Base-by-base conservation (phyloP, 2,113 vertebrate genomes). In the Pica pica region DNA sequence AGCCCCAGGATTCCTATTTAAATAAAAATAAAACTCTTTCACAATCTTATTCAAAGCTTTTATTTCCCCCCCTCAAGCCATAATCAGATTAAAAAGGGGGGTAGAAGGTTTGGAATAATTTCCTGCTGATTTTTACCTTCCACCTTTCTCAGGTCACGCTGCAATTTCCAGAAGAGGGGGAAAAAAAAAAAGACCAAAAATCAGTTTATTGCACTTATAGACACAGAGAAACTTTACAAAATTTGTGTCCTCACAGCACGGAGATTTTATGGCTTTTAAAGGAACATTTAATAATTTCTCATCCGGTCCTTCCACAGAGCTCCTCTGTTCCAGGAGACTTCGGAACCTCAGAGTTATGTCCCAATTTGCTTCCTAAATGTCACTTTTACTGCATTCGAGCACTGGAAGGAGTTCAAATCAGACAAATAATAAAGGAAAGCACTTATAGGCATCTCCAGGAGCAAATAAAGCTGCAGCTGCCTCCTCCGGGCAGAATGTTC, bases 351-450 rank as follows among this genome's bases (percentile, higher is more conserved):
- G 70, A 95, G 71, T 75, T 68, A 50, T 92, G 93, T 82, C 89
- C 86, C 86, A 90, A 39, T 88, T 93, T 85, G 53, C 71, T 95
- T 47, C 37, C 74, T 42, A 95, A 96, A 93, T 92, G 91, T 93
- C 91, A 95, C 28, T 94, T 88, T 75, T 94, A 19, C 91, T 85
- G 91, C 94, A 95, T 85, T 90, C 61, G 37, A 88, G 75, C 10
- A 0, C 91, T 93, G 94, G 83, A 87, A 68, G 57, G 49, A n/a
- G 27, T 94, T 94, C 94, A 95, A 64, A 5, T 55, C 75, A 30
- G 85, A 57, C 27, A 78, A 88, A 87, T 26, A 55, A 84, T 41
- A 27, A 33, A 75, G 55, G 44, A 16, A 81, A 83, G 67, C 26
- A 47, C 60, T 90, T 9, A 3, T 0, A 41, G 64, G 75, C 42